Evolutionary conservation across 2,113 vertebrate genomes (phyloP), one percentile per base, ranked within the genome.

Genomic region (Miniopterus natalensis): DNA sequence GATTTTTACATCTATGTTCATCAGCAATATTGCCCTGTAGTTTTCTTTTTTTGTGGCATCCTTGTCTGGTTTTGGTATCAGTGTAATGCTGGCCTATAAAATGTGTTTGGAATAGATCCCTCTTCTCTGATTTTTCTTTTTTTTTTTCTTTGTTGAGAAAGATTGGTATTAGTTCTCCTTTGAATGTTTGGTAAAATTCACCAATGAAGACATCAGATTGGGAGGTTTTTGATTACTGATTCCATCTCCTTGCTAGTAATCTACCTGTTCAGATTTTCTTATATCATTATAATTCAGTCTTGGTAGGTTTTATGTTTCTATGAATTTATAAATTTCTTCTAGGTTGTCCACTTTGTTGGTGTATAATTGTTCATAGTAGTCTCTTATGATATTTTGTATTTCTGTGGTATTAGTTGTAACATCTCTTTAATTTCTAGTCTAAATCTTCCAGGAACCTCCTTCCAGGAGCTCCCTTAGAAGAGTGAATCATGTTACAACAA

Each of bases 401-500:
- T 49, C 45, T 75, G 45, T 31, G 73, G 73, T 49, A 49, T 75
- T 75, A 75, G 27, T 49, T 75, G 73, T 31, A 75, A 75, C 15
- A 75, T 49, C 47, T 31, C 27, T 75, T 49, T 75, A 49, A 49
- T 75, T 31, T 75, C 45, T 75, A 90, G 25, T 73, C 65, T 73
- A 71, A 95, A 55, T 65, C 55, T 73, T 91, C 65, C 53, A 73
- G 71, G n/a, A 53, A 78, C 57, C 15, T 47, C 18, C 36, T 36
- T 36, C 36, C 36, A 36, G 45, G 36, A 63, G 45, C 71, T 66
- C 63, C 10, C 12, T 42, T 85, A 75, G 91, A 40, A 84, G 23
- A 81, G 42, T 68, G 40, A 95, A 57, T 88, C 59, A 83, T 65
- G 11, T 55, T 61, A 40, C 66, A 90, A 80, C 8, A 91, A 66